Conservation (phyloP, 2,797 vertebrate species). For the Protosalanx chinensis region DNA sequence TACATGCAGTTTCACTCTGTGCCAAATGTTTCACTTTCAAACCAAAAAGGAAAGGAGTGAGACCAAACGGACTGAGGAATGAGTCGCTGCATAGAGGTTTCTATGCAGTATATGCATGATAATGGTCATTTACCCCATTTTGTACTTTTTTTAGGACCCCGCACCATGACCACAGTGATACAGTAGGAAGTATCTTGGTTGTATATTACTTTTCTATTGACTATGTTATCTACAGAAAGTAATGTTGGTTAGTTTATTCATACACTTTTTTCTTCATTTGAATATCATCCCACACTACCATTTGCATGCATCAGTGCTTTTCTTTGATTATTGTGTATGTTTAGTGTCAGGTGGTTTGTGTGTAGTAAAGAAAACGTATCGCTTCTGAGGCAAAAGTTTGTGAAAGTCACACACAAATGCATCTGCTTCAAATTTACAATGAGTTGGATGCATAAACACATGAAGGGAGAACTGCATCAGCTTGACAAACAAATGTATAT, state of each 20-base stretch:
- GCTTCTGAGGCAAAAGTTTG: conserved; percentile 39
- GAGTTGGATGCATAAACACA: conserved; percentile 1
- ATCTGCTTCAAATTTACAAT: background rate
- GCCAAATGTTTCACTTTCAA: conserved; percentile 39
- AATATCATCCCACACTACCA: conserved; percentile 51
- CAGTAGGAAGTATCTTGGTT: conserved; percentile 15
- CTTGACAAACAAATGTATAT: conserved; percentile 55
- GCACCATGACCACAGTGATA: conserved; percentile 19
- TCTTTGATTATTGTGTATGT: conserved; percentile 39
- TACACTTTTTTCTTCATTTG: conserved; percentile 29
- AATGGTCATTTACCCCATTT: conserved; percentile 35
- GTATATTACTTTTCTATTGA: conserved; percentile 16
- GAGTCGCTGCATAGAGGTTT: conserved; percentile 23
- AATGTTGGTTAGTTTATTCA: conserved; percentile 9
- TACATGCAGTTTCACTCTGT: conserved; percentile 18
- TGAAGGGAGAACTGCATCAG: background rate
- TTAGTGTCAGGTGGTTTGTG: conserved; percentile 51
- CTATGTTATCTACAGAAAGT: conserved; percentile 8
- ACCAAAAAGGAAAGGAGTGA: conserved; percentile 13
- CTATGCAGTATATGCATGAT: conserved; percentile 45
- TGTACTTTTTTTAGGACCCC: conserved; percentile 23
- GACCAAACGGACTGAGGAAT: conserved; percentile 29
- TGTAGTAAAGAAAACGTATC: conserved; percentile 60
- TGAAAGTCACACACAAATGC: background rate
- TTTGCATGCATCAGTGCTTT: conserved; percentile 69